Base-by-base conservation (phyloP, 1,140 invertebrate genomes). In the Aleiodes sp. region DNA sequence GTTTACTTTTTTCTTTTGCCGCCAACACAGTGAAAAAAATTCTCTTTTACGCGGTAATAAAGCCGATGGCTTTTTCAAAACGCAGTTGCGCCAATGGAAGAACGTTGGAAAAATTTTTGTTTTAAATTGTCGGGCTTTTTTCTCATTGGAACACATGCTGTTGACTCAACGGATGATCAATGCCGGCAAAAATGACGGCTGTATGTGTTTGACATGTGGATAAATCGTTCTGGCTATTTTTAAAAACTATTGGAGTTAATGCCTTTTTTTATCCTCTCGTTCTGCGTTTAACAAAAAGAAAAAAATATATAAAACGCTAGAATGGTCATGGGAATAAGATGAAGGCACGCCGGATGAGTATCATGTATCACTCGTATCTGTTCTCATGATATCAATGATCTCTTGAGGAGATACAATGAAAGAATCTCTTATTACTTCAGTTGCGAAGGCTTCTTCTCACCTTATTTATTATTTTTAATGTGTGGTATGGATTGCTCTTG, bases 301-400 rank as follows among this genome's bases (percentile, higher is more conserved):
- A 21, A 24, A 4, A 8, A n/a, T n/a, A n/a, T n/a, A n/a, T n/a
- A 52, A 52, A 9, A 52, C 4, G 9, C 21, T 16, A 9, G 46
- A 52, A 52, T 24, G 46, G 46, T 52, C 46, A 52, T 24, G 46
- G 46, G 46, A 52, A 52, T 52, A 21, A 52, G 46, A 52, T 52
- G 46, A 12, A 24, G 46, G 46, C 46, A 52, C 21, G 46, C 46
- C 16, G 21, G 16, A 3, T 52, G 21, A 21, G 26, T 52, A 52
- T 52, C 46, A 21, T 24, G 46, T 52, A 52, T 24, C 46, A 24
- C n/a, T 2, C 10, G 26, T 52, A 52, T 52, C 46, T 52, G 46
- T 52, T 52, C 46, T 52, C 46, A 52, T 52, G 46, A 19, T 52
- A 52, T 52, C 46, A 52, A 24, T 52, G 46, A 52, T 52, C 46